Evolutionary conservation across 2,888 invertebrate genomes (phyloP).

Genomic region (Erebia epiphron): DNA sequence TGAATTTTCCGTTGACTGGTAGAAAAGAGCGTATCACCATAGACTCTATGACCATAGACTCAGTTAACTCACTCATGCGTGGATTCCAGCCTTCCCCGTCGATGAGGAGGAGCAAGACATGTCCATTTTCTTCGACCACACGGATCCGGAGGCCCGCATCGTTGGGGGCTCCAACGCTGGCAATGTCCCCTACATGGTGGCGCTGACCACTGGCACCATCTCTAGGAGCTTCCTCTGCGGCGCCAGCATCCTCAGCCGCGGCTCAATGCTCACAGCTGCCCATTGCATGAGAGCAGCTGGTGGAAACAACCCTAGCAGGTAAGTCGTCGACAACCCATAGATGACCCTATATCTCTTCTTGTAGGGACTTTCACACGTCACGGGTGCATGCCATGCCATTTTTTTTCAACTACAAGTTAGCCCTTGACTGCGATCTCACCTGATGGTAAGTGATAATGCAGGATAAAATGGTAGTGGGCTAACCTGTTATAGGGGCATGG

Average conservation of each 20-base stretch:
- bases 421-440: too few species aligned
- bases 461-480: too few species aligned
- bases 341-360: not conserved
- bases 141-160: conserved; percentile 52
- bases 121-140: conserved; percentile 57
- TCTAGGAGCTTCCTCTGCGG: conserved; percentile 54
- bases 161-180: conserved; percentile 62
- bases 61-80: not conserved
- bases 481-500: too few species aligned
- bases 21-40: too few species aligned
- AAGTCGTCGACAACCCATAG: not conserved
- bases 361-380: not conserved
- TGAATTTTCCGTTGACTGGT: too few species aligned
- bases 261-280: conserved; percentile 63
- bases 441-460: too few species aligned
- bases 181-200: conserved; percentile 56
- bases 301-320: conserved; percentile 19
- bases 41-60: too few species aligned
- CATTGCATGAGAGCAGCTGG: conserved; percentile 59
- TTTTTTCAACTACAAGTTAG: too few species aligned
- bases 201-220: conserved; percentile 41
- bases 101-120: conserved; percentile 51
- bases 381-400: too few species aligned
- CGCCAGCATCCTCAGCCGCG: conserved; percentile 53
- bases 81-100: conserved; percentile 56